Conservation (phyloP, 2,888 invertebrate genomes). For the Eutolmus rufibarbis region DNA sequence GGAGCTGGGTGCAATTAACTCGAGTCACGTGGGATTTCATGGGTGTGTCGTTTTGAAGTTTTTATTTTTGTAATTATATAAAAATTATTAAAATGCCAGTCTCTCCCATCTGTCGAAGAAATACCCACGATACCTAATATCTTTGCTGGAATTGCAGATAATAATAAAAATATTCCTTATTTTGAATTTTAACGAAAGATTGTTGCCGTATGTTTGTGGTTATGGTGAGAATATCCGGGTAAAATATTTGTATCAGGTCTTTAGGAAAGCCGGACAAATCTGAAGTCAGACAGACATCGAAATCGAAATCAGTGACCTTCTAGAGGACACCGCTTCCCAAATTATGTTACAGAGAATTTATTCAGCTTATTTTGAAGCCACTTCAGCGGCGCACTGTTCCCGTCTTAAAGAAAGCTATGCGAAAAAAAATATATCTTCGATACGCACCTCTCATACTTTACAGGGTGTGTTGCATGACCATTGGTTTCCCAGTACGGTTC, state of each 20-base stretch:
- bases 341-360: background rate
- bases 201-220: background rate
- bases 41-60: background rate
- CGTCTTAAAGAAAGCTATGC: background rate
- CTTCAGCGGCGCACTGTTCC: background rate
- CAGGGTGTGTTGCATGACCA: conserved; percentile 63
- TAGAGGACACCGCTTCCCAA: conserved; percentile 47
- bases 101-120: background rate
- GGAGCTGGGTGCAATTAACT: conserved; percentile 12
- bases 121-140: too few species aligned
- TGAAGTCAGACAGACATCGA: background rate
- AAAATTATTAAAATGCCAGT: background rate
- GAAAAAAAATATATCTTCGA: background rate
- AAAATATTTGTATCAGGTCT: conserved; percentile 12
- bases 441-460: conserved; percentile 61
- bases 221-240: background rate
- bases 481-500: conserved; percentile 63
- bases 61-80: background rate
- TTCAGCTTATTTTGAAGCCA: background rate
- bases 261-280: background rate
- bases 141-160: background rate
- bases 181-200: background rate
- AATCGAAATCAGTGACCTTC: conserved; percentile 47
- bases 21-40: conserved; percentile 21
- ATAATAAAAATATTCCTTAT: background rate